Percentiles rank a stretch among this genome's conserved stretches.
Conservation (phyloP, 2,113 vertebrate species). For the chimpanzee (Pan troglodytes) region DNA sequence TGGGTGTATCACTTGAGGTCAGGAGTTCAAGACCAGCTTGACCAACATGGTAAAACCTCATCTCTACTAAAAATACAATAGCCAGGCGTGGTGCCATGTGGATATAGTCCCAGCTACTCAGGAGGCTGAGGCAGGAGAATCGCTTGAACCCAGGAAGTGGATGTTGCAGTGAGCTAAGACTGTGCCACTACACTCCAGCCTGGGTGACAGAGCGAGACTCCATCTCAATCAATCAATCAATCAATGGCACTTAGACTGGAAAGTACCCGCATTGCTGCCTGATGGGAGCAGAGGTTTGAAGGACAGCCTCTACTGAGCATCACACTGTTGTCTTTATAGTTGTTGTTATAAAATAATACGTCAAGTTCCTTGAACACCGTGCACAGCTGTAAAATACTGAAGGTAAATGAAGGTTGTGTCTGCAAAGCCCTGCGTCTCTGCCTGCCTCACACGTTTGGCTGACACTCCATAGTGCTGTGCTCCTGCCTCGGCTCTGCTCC, state of each 20-base stretch:
- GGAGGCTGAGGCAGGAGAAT: too few relatives aligned
- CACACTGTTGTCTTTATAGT: rapidly evolving
- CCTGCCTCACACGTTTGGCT: rapidly evolving
- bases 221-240: too few relatives aligned
- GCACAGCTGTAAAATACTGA: background rate
- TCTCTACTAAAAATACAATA: too few relatives aligned
- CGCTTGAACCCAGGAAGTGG: too few relatives aligned
- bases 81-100: too few relatives aligned
- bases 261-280: background rate
- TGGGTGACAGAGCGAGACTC: too few relatives aligned
- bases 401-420: background rate
- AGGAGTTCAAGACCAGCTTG: too few relatives aligned
- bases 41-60: too few relatives aligned
- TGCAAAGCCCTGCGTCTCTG: background rate
- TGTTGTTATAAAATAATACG: background rate
- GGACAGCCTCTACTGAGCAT: background rate
- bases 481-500: background rate
- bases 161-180: too few relatives aligned
- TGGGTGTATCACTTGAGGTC: too few relatives aligned
- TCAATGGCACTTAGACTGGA: background rate
- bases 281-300: rapidly evolving
- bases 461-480: rapidly evolving
- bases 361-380: background rate
- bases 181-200: too few relatives aligned
- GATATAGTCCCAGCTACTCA: too few relatives aligned